Conservation (phyloP, 64 coral and sea anemone species). For the Porites australiensis region DNA sequence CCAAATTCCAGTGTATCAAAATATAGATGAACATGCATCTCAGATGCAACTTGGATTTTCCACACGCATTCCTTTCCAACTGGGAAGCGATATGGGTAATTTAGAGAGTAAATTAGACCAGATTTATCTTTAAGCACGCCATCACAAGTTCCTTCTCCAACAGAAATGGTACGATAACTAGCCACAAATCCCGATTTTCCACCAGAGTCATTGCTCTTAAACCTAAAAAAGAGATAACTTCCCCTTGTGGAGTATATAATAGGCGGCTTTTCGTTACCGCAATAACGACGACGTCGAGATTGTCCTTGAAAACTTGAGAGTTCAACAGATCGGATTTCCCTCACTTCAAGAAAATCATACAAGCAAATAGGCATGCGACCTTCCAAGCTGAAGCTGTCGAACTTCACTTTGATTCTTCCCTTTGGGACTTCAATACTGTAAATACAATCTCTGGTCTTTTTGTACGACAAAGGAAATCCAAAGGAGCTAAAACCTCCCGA, state of each 20-base stretch:
- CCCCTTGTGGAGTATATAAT: conserved; percentile 85
- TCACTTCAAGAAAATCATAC: conserved; percentile 82
- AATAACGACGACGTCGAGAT: conserved; percentile 60
- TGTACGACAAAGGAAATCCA: conserved; percentile 67
- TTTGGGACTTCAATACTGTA: conserved; percentile 89
- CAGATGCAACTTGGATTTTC: conserved; percentile 82
- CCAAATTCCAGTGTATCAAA: conserved; percentile 93
- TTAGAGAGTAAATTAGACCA: conserved; percentile 85
- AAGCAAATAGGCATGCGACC: conserved; percentile 75
- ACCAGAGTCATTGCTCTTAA: conserved; percentile 71
- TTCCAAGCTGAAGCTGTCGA: conserved; percentile 85
- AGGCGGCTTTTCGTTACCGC: conserved; percentile 75
- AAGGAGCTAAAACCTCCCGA: conserved; percentile 80
- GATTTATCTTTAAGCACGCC: conserved; percentile 41
- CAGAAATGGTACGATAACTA: conserved; percentile 69
- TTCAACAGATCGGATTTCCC: conserved; percentile 79
- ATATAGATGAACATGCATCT: conserved; percentile 67
- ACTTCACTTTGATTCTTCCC: conserved; percentile 86
- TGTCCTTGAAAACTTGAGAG: conserved; percentile 38
- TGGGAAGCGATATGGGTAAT: conserved; percentile 87
- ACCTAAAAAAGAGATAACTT: conserved; percentile 83
- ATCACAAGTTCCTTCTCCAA: conserved; percentile 76
- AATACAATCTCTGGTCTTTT: conserved; percentile 82
- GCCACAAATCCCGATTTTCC: conserved; percentile 66
- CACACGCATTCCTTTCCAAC: conserved; percentile 74